These are phyloP conservation scores for Catharus ustulatus DNA, from an alignment of 2,797 vertebrate species.

Conservation along the genomic window DNA sequence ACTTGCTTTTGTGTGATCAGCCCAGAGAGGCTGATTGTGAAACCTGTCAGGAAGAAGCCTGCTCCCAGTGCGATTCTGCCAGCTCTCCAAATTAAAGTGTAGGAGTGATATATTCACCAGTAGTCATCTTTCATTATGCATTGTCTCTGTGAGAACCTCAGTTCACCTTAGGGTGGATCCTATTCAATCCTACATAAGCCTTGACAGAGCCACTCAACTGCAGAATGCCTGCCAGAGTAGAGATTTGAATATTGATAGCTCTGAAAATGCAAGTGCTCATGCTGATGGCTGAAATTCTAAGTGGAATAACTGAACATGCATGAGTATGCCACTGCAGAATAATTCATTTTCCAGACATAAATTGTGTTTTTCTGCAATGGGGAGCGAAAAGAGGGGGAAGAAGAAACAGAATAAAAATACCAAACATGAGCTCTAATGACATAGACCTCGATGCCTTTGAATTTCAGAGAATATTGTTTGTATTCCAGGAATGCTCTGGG, in stretches of 20 bases:
- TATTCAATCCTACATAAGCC: not conserved
- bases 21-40: slow-evolving; percentile 1
- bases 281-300: not conserved
- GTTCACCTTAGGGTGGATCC: slow-evolving; percentile 33
- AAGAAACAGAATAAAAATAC: not conserved
- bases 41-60: slow-evolving; percentile 49
- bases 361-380: not conserved
- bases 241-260: slow-evolving; percentile 32
- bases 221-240: not conserved
- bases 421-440: not conserved
- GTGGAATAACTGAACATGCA: not conserved
- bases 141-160: slow-evolving; percentile 24
- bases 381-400: fast-evolving
- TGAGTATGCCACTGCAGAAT: not conserved
- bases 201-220: slow-evolving; percentile 10
- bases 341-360: not conserved
- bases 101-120: slow-evolving; percentile 42
- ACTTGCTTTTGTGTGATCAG: slow-evolving; percentile 26
- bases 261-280: not conserved
- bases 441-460: not conserved
- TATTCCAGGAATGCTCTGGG: not conserved
- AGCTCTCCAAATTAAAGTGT: slow-evolving; percentile 40
- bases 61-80: not conserved
- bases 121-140: slow-evolving; percentile 46
- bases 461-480: not conserved